Evolutionary conservation across 2,797 vertebrate genomes (phyloP), one percentile per base, ranked within the genome.

Genomic region (Sternarchorhynchus goeldii): DNA sequence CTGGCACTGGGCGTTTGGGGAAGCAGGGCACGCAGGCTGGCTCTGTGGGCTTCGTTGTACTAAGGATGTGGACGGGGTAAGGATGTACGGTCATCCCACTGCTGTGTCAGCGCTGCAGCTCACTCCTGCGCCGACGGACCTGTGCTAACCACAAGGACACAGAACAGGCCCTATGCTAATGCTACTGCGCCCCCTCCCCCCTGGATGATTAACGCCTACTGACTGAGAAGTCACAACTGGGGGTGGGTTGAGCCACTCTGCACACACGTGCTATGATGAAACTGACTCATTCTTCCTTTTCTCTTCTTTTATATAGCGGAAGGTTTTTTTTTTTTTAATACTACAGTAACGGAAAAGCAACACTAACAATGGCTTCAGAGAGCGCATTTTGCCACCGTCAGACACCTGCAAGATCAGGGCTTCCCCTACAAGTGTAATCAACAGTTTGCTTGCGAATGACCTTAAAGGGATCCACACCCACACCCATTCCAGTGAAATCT

Each of bases 191-290:
- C 57, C 36, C 62, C 21, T 39, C 16, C 39, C 21, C 55, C 64
- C 34, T 53, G 16, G 4, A 56, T 57, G 62, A 76, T 41, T 29
- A 63, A 73, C 69, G 53, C 14, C 12, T 17, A 17, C 25, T 6
- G 21, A 66, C 25, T 32, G 18, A 5, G 45, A 39, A 29, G 16
- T 31, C 55, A 10, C 55, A 53, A 57, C 20, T 66, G 69, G 41
- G 16, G 36, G 18, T 39, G 12, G n/a, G 64, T 66, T 79, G 73
- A 60, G 62, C 76, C 79, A 76, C 62, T 34, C 60, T 20, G 55
- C 2, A 4, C 21, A 55, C 36, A 21, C 7, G 16, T 16, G 29
- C 58, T 14, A 7, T 8, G 21, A 53, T 57, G 45, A 74, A 60
- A n/a, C 20, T 16, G n/a, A 79, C 77, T 79, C 41, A 45, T 29